Evolutionary conservation across 2,113 vertebrate species (phyloP), one percentile per base, ranked within the genome.

Genomic region (Heloderma charlesbogerti): DNA sequence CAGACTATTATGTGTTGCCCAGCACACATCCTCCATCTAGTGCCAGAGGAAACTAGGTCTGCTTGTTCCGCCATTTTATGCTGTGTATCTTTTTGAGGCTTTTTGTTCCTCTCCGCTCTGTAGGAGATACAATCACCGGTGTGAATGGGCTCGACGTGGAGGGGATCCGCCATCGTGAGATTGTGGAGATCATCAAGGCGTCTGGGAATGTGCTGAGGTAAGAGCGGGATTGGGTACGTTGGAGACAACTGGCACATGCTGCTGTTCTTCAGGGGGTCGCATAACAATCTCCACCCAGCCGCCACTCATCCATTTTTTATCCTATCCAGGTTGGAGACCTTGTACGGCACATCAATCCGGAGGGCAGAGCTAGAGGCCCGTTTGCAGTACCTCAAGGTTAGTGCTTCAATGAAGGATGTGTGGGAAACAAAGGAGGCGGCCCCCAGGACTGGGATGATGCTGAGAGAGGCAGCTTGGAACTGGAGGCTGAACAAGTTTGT

Each of bases 311-410:
- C 31, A 20, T 15, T 18, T 78, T 31, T 88, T 94, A 57, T 84
- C 29, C 40, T 91, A 60, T 92, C 6, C 92, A 99, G 99, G 91
- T 96, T 99, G 40, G 98, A 99, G 96, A 99, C 98, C 0, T 97
- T 99, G 81, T 99, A 99, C 0, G 99, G 99, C 18, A 97, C 98
- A 0, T 96, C 98, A 0, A 98, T 99, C 93, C 96, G 99, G 22
- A 98, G 98, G 95, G 99, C 98, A 0, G 99, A 99, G 95, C 96
- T 99, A 94, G 98, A 99, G 88, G 98, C 99, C 0, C 97, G 99
- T 66, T 97, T 99, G 94, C 99, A 99, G 96, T 99, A 98, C 97
- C 97, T 99, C 48, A 99, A 99, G 98, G 99, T 99, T 94, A 94
- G 91, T 45, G 3, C 29, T 43, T 34, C 25, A 10, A 16, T 20